Conservation (phyloP, 37 sponge, comb jelly and placozoan species). For the Lycopodina hypogea region DNA sequence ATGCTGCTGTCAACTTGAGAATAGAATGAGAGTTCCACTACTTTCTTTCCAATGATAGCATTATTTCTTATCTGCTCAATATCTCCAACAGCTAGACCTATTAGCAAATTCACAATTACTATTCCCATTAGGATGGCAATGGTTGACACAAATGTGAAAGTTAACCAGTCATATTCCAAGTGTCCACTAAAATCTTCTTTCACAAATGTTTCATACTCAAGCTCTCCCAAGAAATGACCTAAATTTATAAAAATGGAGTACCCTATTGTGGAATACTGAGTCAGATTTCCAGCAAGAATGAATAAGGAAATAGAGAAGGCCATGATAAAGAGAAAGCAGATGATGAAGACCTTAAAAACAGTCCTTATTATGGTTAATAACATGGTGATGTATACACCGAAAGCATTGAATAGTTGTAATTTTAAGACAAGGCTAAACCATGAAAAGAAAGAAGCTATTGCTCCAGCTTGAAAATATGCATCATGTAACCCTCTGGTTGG, state of each 20-base stretch:
- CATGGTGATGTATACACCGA: slow-evolving; percentile 90
- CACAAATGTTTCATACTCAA: slow-evolving; percentile 48
- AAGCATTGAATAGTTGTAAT: slow-evolving; percentile 63
- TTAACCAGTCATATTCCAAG: slow-evolving; percentile 32
- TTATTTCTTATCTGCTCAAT: slow-evolving; percentile 70
- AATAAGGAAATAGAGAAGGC: slow-evolving; percentile 77
- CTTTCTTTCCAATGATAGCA: slow-evolving; percentile 55
- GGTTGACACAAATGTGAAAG: slow-evolving; percentile 59
- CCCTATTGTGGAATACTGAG: slow-evolving; percentile 29
- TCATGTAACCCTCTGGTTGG: slow-evolving; percentile 17
- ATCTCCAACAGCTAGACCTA: slow-evolving; percentile 92
- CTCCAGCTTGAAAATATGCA: slow-evolving; percentile 65
- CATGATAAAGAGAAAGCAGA: slow-evolving; percentile 53
- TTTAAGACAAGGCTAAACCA: slow-evolving; percentile 79
- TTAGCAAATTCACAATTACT: slow-evolving; percentile 79
- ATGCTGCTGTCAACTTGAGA: slow-evolving; percentile 39
- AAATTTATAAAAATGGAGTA: slow-evolving; percentile 67
- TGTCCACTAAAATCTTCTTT: slow-evolving; percentile 14
- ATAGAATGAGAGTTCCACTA: slow-evolving; percentile 29
- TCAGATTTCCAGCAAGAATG: slow-evolving; percentile 56
- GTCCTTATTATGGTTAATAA: slow-evolving; percentile 69
- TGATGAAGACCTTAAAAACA: slow-evolving; percentile 47
- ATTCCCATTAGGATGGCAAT: slow-evolving; percentile 70
- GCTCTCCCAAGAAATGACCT: slow-evolving; percentile 61
- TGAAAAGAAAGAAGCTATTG: slow-evolving; percentile 67